A percentile compares a stretch with the other conserved stretches of the same genome.
Evolutionary conservation across 2,888 invertebrate species (phyloP).

Genomic region (Nesidiocoris tenuis): DNA sequence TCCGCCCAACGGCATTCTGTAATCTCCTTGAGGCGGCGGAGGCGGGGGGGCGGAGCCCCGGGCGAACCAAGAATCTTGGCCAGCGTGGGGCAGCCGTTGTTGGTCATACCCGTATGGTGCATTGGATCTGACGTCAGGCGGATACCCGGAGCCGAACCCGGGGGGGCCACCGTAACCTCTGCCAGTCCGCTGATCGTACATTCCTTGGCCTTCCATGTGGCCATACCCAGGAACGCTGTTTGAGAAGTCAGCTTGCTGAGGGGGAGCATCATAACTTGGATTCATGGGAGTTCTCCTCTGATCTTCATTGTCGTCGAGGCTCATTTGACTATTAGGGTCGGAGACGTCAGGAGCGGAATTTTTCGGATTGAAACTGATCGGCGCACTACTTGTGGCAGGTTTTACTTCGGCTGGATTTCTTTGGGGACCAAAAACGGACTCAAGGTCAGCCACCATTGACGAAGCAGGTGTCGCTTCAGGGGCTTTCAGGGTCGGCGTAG

Average conservation of each 20-base stretch:
- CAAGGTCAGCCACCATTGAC: neutral
- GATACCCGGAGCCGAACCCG: neutral
- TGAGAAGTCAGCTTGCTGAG: neutral
- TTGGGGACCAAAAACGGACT: conserved; percentile 25
- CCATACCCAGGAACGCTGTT: neutral
- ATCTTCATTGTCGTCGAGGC: neutral
- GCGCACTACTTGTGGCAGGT: neutral
- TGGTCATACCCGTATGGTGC: no score
- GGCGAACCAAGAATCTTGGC: neutral
- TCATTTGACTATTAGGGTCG: conserved; percentile 25
- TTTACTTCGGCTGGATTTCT: conserved; percentile 5
- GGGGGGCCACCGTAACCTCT: neutral
- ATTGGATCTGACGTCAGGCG: neutral
- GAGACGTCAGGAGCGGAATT: conserved; percentile 33
- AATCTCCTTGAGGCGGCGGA: neutral
- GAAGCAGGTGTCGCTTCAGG: neutral
- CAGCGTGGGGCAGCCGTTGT: no score
- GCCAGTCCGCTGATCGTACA: neutral
- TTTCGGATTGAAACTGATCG: conserved; percentile 16
- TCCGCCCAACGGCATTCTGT: no score
- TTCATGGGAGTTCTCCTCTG: neutral
- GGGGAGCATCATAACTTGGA: neutral
- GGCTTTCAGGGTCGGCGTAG: neutral
- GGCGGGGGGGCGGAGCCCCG: neutral
- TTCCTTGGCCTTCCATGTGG: neutral